These are phyloP conservation scores for Lanistes nyassanus DNA, from an alignment of 1,140 invertebrate genomes.

Conservation along the genomic window DNA sequence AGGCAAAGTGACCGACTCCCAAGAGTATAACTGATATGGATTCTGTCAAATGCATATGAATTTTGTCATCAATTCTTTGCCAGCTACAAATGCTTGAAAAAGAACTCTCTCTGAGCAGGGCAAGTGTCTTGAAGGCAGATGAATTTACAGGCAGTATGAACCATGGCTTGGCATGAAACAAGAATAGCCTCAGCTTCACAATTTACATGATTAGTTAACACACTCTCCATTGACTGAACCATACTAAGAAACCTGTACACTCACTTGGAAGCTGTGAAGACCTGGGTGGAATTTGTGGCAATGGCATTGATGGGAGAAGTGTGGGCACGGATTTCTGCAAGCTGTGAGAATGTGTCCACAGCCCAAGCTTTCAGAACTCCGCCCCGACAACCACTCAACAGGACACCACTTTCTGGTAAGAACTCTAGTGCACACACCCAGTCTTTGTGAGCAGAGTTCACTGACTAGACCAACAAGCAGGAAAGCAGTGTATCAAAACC, in stretches of 20 bases:
- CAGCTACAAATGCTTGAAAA: too few species aligned
- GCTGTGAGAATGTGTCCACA: constrained; percentile 72
- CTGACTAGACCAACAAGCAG: constrained; percentile 69
- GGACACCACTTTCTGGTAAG: constrained; percentile 70
- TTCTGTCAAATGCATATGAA: too few species aligned
- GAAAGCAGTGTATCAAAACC: not conserved
- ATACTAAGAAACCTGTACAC: constrained; percentile 28
- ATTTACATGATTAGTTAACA: not conserved
- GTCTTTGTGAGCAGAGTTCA: constrained; percentile 89
- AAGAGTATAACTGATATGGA: too few species aligned
- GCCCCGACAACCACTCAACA: constrained; percentile 82
- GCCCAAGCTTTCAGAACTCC: constrained; percentile 81
- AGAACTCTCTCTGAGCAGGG: too few species aligned
- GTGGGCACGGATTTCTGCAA: constrained; percentile 81
- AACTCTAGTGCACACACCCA: constrained; percentile 85
- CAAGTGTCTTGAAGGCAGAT: too few species aligned
- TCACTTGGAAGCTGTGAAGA: constrained; percentile 81
- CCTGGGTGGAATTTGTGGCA: constrained; percentile 76
- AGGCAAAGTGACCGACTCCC: too few species aligned
- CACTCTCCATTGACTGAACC: not conserved
- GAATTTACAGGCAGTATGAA: not conserved
- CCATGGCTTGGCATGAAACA: not conserved
- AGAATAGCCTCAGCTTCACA: not conserved
- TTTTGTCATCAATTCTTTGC: too few species aligned
- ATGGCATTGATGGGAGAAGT: constrained; percentile 81